Percentiles rank a stretch among this genome's conserved stretches.
These are phyloP conservation scores for Eumerus sabulonum DNA, from an alignment of 2,888 invertebrate genomes.

Conservation along the genomic window DNA sequence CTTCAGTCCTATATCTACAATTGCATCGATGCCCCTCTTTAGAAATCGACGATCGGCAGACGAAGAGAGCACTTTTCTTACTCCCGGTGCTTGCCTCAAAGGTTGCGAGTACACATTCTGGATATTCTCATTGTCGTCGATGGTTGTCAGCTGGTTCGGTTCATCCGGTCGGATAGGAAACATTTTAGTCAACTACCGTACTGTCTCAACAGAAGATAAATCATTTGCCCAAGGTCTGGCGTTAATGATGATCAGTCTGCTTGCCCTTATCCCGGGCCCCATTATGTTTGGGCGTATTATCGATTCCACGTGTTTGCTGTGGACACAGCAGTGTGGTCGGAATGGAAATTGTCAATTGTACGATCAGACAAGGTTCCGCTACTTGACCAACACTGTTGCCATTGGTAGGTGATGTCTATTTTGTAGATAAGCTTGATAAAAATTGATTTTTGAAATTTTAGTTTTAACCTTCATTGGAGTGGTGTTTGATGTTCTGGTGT, in stretches of 20 bases:
- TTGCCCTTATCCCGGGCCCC: conserved; percentile 85
- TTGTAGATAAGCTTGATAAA: background rate
- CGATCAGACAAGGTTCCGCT: conserved; percentile 82
- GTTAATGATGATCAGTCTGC: conserved; percentile 82
- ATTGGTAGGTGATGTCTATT: conserved; percentile 78
- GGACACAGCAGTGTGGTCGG: conserved; percentile 83
- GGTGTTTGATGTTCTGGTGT: conserved; percentile 82
- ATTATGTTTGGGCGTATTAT: conserved; percentile 83
- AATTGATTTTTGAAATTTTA: conserved; percentile 72
- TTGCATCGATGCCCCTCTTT: conserved; percentile 5
- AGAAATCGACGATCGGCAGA: conserved; percentile 56
- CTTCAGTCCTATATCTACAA: conserved; percentile 1
- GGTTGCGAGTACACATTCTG: conserved; percentile 80
- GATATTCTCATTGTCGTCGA: conserved; percentile 80
- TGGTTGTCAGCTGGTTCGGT: conserved; percentile 82
- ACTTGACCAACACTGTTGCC: conserved; percentile 81
- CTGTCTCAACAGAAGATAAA: conserved; percentile 82
- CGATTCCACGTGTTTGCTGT: conserved; percentile 84
- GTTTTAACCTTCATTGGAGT: conserved; percentile 82
- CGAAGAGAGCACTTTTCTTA: conserved; percentile 69
- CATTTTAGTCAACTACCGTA: conserved; percentile 83
- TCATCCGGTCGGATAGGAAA: conserved; percentile 85
- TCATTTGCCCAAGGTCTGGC: conserved; percentile 84
- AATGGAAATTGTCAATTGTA: conserved; percentile 85
- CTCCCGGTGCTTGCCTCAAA: conserved; percentile 79